Percentiles rank a stretch among this genome's conserved stretches.
phyloP scores from a whole-genome alignment of 1,140 invertebrate genomes.

The Drosophila tristis region DNA sequence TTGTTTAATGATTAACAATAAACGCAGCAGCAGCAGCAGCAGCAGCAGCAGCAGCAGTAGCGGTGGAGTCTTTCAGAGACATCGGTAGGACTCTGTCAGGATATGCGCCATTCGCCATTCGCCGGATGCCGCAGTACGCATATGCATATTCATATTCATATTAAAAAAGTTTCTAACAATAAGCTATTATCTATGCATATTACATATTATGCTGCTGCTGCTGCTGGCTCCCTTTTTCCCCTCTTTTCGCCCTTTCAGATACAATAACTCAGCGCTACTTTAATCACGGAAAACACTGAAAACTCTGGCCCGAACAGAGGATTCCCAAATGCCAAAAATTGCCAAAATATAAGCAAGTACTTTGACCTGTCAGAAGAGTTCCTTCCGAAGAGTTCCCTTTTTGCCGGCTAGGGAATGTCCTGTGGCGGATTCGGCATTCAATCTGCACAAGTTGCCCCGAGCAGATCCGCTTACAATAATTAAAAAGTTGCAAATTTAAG shows the following conservation, averaged over 20 bases:
- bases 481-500: constrained; percentile 81
- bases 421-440: constrained; percentile 5
- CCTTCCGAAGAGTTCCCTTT: no score
- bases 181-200: constrained; percentile 65
- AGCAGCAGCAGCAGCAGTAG: no score
- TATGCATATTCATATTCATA: constrained; percentile 76
- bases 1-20: constrained; percentile 79
- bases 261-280: no score
- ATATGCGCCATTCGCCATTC: constrained; percentile 21
- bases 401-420: no score
- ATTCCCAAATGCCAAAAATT: no score
- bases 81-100: constrained; percentile 24
- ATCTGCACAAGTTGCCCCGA: constrained; percentile 50
- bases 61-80: constrained; percentile 23
- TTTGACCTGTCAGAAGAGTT: no score
- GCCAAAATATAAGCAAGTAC: no score
- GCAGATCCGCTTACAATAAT: constrained; percentile 79
- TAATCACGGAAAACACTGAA: no score
- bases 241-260: no score
- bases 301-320: no score
- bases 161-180: constrained; percentile 81
- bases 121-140: constrained; percentile 25
- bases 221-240: constrained; percentile 4
- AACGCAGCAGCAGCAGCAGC: constrained; percentile 29
- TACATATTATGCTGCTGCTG: constrained; percentile 60